These are phyloP conservation scores for Dinocampus coccinellae DNA, from an alignment of 2,888 invertebrate species.

Conservation along the genomic window DNA sequence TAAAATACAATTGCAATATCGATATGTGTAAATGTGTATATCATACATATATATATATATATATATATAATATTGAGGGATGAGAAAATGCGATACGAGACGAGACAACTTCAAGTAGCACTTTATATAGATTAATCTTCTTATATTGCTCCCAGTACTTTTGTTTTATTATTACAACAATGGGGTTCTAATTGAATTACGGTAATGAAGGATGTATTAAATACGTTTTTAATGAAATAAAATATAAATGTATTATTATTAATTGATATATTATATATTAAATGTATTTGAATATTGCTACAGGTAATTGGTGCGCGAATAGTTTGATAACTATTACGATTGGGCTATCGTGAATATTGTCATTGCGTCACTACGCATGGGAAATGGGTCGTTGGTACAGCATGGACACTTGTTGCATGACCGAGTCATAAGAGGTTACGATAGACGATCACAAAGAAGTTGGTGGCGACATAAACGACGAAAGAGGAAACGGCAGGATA, in stretches of 20 bases:
- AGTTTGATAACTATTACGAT: not conserved
- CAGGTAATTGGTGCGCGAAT: not conserved
- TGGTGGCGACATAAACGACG: constrained; percentile 37
- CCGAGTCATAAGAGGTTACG: constrained; percentile 35
- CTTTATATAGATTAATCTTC: constrained; percentile 1
- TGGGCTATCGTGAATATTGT: constrained; percentile 11
- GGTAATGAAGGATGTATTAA: not conserved
- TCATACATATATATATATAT: not conserved
- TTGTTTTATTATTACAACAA: not conserved
- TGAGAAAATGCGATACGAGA: not conserved
- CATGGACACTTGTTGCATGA: constrained; percentile 50
- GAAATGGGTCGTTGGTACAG: constrained; percentile 45
- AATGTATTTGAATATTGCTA: not conserved
- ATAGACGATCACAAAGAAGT: constrained; percentile 31
- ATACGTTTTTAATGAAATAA: too few relatives aligned
- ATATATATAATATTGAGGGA: not conserved
- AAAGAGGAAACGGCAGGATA: constrained; percentile 32
- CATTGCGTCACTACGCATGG: constrained; percentile 41
- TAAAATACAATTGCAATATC: not conserved
- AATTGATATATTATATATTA: not conserved
- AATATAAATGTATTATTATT: too few relatives aligned
- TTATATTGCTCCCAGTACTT: not conserved
- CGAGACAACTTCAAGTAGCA: not conserved
- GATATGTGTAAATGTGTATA: not conserved
- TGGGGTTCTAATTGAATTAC: not conserved